Conservation (phyloP, 30 jellyfish, hydroid and myxozoan genomes). For the Mastigias papua region DNA sequence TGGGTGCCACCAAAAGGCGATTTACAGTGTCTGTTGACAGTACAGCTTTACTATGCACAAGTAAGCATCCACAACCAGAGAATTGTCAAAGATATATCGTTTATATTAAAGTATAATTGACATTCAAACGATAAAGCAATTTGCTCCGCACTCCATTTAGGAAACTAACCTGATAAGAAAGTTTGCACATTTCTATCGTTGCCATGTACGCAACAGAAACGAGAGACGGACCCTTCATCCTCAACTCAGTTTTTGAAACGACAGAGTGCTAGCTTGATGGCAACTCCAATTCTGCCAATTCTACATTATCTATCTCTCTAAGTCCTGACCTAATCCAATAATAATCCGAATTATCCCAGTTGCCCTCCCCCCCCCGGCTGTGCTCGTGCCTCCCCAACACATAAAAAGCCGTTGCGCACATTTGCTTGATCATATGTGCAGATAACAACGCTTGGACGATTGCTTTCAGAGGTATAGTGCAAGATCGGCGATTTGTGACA, state of each 20-base stretch:
- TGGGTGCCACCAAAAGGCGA: background rate
- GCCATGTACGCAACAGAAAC: too few relatives aligned
- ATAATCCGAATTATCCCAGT: background rate
- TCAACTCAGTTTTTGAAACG: too few relatives aligned
- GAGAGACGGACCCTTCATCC: too few relatives aligned
- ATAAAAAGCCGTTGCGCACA: background rate
- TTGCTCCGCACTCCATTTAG: background rate
- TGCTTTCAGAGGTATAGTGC: too few relatives aligned
- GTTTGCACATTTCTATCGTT: background rate
- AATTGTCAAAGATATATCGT: background rate
- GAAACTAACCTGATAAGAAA: background rate
- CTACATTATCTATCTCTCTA: too few relatives aligned
- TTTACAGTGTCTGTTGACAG: background rate
- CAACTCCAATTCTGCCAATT: too few relatives aligned
- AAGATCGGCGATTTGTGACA: too few relatives aligned
- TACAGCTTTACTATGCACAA: background rate
- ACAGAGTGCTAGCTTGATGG: too few relatives aligned
- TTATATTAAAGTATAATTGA: background rate
- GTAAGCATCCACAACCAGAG: background rate
- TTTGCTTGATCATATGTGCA: background rate
- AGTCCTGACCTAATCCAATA: background rate
- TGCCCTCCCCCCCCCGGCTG: background rate
- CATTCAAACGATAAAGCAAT: background rate
- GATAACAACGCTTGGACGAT: too few relatives aligned
- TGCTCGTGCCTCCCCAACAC: background rate